phyloP scores from a whole-genome alignment of 2,797 vertebrate genomes.

The Micromesistius poutassou region DNA sequence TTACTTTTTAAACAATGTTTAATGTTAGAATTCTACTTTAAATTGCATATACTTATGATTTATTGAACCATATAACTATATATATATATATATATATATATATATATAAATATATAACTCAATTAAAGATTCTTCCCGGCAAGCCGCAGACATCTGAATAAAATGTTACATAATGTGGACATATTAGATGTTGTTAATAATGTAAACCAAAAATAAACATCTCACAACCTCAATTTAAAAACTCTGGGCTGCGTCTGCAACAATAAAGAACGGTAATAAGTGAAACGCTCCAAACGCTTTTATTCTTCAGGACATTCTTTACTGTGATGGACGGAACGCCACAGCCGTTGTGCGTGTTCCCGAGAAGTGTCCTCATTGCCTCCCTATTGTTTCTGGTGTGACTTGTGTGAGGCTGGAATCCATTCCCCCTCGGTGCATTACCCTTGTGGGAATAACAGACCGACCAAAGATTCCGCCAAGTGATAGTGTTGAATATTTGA shows the following conservation, averaged over 20 bases:
- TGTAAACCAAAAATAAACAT: not conserved
- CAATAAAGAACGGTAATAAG: not conserved
- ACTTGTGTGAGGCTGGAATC: not conserved
- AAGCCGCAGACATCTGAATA: not conserved
- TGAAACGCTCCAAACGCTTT: not conserved
- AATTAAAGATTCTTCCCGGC: not conserved
- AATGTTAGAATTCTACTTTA: not conserved
- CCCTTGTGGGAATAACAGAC: conserved; percentile 1
- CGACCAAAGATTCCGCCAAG: not conserved
- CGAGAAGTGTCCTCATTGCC: not conserved
- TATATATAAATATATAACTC: too few species aligned
- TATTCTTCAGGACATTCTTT: not conserved
- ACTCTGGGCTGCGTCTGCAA: not conserved
- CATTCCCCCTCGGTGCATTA: not conserved
- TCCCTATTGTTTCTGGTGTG: not conserved
- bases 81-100: too few species aligned
- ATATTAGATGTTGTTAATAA: not conserved
- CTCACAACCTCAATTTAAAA: too few species aligned
- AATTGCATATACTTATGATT: not conserved
- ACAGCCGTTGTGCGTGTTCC: too few species aligned
- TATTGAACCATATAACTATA: not conserved
- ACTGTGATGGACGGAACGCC: too few species aligned
- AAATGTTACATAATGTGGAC: not conserved
- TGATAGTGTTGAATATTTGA: conserved; percentile 5
- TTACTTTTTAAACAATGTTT: not conserved